These are phyloP conservation scores for Cyclophora albipunctata DNA, from an alignment of 2,888 invertebrate species.

Conservation along the genomic window DNA sequence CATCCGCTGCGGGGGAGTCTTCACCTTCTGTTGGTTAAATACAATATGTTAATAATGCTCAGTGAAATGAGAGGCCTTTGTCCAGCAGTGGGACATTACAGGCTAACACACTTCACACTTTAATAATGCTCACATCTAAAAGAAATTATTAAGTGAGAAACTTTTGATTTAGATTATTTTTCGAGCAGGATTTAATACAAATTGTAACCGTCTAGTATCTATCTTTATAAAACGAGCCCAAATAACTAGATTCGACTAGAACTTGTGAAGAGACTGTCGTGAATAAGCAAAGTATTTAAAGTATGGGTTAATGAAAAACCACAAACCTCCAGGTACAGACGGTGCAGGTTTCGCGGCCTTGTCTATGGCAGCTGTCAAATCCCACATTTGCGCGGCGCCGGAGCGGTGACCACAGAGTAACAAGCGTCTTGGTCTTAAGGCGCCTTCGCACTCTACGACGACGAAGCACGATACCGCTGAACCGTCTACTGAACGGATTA, in stretches of 20 bases:
- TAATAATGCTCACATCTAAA: too few relatives aligned
- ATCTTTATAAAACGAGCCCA: too few relatives aligned
- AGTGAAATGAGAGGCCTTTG: too few relatives aligned
- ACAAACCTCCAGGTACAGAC: constrained; percentile 18
- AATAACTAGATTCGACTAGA: too few relatives aligned
- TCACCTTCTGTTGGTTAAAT: constrained; percentile 55
- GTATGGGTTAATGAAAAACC: too few relatives aligned
- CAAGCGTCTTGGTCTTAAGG: constrained; percentile 90
- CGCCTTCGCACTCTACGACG: constrained; percentile 98
- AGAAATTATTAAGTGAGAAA: neutral
- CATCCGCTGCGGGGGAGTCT: constrained; percentile 72
- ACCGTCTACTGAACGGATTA: constrained; percentile 95
- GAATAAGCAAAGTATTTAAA: too few relatives aligned
- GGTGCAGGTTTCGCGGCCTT: constrained; percentile 64
- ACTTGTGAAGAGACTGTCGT: too few relatives aligned
- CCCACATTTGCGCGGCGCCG: constrained; percentile 98
- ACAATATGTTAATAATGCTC: neutral
- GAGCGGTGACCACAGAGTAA: constrained; percentile 95
- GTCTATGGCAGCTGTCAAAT: constrained; percentile 95
- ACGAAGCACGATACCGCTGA: constrained; percentile 96
- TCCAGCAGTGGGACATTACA: too few relatives aligned
- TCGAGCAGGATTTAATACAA: too few relatives aligned
- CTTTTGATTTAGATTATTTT: too few relatives aligned
- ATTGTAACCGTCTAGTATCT: too few relatives aligned
- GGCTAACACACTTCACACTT: too few relatives aligned